A percentile compares a stretch with the other conserved stretches of the same genome.
phyloP scores from a whole-genome alignment of 2,797 vertebrate genomes.

The Amblyraja radiata region DNA sequence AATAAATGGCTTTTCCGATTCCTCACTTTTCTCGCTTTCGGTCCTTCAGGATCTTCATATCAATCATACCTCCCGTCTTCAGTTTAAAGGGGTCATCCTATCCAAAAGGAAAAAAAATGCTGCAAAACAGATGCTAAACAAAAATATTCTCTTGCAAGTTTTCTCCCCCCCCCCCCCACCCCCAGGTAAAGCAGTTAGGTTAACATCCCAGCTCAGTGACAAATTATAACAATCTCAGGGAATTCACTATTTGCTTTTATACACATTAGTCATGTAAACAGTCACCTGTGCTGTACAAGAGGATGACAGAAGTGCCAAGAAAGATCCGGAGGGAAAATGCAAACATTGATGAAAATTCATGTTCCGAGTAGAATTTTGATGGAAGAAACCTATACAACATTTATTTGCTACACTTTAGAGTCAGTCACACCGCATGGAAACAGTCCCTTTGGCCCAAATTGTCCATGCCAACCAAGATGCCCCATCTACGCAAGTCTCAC shows the following conservation, averaged over 20 bases:
- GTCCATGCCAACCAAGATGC: no score
- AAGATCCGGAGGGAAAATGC: background rate
- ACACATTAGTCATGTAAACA: background rate
- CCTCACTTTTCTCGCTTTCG: conserved; percentile 81
- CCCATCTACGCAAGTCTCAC: no score
- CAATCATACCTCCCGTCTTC: conserved; percentile 88
- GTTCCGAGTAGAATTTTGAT: background rate
- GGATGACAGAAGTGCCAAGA: background rate
- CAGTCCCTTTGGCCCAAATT: no score
- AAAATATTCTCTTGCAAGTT: background rate
- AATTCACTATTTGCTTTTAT: background rate
- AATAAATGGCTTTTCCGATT: background rate
- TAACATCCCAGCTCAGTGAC: background rate
- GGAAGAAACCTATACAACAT: background rate
- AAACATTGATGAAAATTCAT: background rate
- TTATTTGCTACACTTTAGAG: background rate
- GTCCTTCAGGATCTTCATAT: conserved; percentile 97
- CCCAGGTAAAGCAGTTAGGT: background rate
- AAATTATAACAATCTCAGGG: background rate
- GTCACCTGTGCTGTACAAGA: background rate
- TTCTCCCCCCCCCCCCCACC: no score
- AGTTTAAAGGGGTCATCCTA: conserved; percentile 94
- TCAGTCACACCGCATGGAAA: no score
- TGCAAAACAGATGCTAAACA: background rate
- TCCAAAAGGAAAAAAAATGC: conserved; percentile 1